Conservation (phyloP, 2,888 invertebrate genomes). For the Timandra comae region DNA sequence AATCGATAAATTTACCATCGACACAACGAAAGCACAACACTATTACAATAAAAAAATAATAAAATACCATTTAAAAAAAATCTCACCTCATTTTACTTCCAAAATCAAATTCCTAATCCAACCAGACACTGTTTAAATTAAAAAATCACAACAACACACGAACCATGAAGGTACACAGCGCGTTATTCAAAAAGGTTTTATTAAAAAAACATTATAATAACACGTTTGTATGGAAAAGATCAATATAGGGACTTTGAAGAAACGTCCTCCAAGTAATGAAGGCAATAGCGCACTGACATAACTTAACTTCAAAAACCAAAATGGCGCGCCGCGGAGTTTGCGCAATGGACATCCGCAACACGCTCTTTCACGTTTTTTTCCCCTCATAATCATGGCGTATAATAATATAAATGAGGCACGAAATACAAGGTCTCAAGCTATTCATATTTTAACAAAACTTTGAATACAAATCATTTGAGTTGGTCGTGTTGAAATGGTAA, state of each 20-base stretch:
- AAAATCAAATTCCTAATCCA: constrained; percentile 25
- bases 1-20: constrained; percentile 1
- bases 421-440: too few relatives aligned
- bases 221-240: constrained; percentile 37
- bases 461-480: too few relatives aligned
- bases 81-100: constrained; percentile 42
- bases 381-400: not conserved
- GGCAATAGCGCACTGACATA: constrained; percentile 51
- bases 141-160: constrained; percentile 42
- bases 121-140: constrained; percentile 15
- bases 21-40: not conserved
- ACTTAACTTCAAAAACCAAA: constrained; percentile 12
- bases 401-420: too few relatives aligned
- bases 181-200: constrained; percentile 49
- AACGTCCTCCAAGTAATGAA: constrained; percentile 28
- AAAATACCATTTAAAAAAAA: constrained; percentile 20
- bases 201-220: constrained; percentile 59
- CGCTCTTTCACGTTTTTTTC: not conserved
- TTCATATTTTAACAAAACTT: too few relatives aligned
- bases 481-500: too few relatives aligned
- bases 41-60: constrained; percentile 1
- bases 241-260: constrained; percentile 38
- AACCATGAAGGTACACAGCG: constrained; percentile 29
- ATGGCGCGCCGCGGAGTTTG: constrained; percentile 26
- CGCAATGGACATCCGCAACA: constrained; percentile 23